A percentile compares a stretch with the other conserved stretches of the same genome.
phyloP scores from a whole-genome alignment of 2,797 vertebrate genomes.

The Acanthiza pusilla region DNA sequence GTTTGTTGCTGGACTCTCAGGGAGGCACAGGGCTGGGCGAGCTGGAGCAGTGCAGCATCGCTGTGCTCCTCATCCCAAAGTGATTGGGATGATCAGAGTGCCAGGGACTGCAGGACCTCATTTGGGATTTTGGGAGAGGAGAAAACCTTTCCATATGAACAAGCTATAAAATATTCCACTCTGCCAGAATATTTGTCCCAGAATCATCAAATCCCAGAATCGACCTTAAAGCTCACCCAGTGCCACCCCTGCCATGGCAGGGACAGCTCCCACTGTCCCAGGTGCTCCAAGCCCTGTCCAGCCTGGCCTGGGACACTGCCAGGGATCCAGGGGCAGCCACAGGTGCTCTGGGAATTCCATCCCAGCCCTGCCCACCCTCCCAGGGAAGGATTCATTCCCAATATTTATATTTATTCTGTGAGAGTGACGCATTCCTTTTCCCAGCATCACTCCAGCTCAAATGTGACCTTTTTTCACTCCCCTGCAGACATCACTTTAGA shows the following conservation, averaged over 20 bases:
- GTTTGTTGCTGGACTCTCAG: neutral
- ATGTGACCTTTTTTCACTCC: neutral
- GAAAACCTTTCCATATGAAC: neutral
- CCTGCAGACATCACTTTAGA: neutral
- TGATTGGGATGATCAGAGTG: neutral
- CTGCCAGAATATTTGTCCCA: neutral
- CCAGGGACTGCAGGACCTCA: neutral
- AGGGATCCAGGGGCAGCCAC: neutral
- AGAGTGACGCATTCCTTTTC: neutral
- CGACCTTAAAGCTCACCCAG: neutral
- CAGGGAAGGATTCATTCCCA: neutral
- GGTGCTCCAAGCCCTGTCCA: neutral
- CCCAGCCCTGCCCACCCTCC: neutral
- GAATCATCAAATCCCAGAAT: neutral
- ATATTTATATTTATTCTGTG: neutral
- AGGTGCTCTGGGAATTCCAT: neutral
- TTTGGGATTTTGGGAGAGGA: neutral
- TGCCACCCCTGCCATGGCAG: too few relatives aligned
- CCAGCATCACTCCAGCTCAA: neutral
- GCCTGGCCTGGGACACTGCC: neutral
- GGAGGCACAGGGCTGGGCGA: neutral
- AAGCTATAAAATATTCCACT: neutral
- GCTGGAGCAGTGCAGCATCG: neutral
- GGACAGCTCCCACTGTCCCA: neutral
- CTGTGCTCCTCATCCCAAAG: neutral